Base-by-base conservation (phyloP, 2,113 vertebrate genomes). In the Muntiacus reevesi region DNA sequence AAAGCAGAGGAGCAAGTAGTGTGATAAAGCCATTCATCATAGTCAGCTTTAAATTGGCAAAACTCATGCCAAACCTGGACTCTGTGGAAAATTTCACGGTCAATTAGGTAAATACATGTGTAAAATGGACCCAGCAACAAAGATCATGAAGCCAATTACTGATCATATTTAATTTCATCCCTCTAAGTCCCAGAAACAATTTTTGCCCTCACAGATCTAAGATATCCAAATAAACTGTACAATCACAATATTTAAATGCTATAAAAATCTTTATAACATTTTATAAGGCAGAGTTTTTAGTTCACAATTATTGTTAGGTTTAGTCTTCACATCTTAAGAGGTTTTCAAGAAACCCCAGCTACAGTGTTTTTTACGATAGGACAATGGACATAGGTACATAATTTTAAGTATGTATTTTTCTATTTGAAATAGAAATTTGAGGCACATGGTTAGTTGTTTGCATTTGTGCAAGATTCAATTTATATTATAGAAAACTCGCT, bases 81-180 rank as follows among this genome's bases (percentile, higher is more conserved):
- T 99, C 97, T 97, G 98, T 97, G 97, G 95, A 98, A 98, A 98
- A 99, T 99, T 99, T 99, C 99, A 99, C 95, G 98, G 98, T 99
- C 99, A 99, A 98, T 99, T 99, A 99, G 98, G 97, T 98, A 99
- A 99, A 99, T 98, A 98, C 98, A 99, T 97, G 98, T 98, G 99
- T 97, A 99, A 99, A 98, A 98, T 97, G 98, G 98, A 98, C 99
- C 98, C 91, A 93, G 98, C 97, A 95, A 71, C 82, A 94, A 98
- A 98, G 98, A 99, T 98, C 98, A 99, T 95, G 97, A 97, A 98
- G 98, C 97, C 98, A 99, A 99, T 99, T 99, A 99, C 98, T 98
- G 98, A 98, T 98, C 98, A 98, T 97, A 97, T 98, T 99, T 99
- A 98, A 99, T 99, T 99, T 99, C 92, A 98, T 96, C 98, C 98